Evolutionary conservation across 2,888 invertebrate species (phyloP), one percentile per base, ranked within the genome.

Genomic region (Lepidocyrtoides sp.): DNA sequence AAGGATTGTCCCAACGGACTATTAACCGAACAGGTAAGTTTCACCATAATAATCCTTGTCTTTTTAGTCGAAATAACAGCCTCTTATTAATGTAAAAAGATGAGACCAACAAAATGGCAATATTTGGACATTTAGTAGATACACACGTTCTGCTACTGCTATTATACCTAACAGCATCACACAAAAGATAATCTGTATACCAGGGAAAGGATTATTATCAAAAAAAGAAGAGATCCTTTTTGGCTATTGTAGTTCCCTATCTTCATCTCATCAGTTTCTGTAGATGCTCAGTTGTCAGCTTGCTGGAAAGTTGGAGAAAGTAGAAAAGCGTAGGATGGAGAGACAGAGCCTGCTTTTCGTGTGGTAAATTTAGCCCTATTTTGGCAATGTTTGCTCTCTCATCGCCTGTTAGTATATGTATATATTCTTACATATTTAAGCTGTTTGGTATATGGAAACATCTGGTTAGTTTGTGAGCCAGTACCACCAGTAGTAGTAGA

Each of bases 1-100:
- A 91, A 91, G 44, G 91, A 91, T 79, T 91, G 91, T 89, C 91
- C 91, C 84, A 91, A 91, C 29, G 92, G 92, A 51, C 90, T 92
- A 57, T 88, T 92, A 72, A 90, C 90, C 32, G 92, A 93, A 88
- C 92, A 93, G 91, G 89, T 93, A 87, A 89, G 60, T 84, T 84
- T 86, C 60, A 54, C 8, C 75, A n/a, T n/a, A n/a, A 36, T 79
- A 66, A 79, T 75, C 77, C 44, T 44, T 44, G 12, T 20, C 23
- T 72, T 69, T 20, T 69, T 69, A 69, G 44, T 23, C 0, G 44
- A 36, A 26, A 36, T 2, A n/a, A 23, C 23, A 77, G 2, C 29
- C 41, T 66, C 17, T 66, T 32, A 69, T n/a, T 75, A 14, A 5
- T 32, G 17, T 10, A 5, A 54, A 14, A 23, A 75, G 75, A 75